Percentiles rank a stretch among this genome's conserved stretches.
Conservation (phyloP, 1,140 invertebrate species). For the Anastrepha obliqua region DNA sequence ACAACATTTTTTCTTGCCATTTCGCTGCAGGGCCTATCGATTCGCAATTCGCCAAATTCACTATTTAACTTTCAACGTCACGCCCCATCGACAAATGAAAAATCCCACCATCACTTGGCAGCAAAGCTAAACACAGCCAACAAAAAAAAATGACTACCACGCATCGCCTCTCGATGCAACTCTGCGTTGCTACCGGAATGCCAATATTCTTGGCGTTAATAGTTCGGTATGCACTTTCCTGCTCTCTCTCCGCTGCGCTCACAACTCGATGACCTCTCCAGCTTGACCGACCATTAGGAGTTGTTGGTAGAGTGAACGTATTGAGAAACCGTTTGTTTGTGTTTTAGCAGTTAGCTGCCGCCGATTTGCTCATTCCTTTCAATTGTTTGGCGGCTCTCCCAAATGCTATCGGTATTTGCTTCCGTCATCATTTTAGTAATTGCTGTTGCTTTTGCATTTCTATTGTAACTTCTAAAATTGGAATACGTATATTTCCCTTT, state of each 20-base stretch:
- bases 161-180: background rate
- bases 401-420: slow-evolving; percentile 4
- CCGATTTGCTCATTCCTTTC: background rate
- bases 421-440: slow-evolving; percentile 23
- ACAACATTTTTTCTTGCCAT: background rate
- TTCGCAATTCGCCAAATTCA: slow-evolving; percentile 18
- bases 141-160: background rate
- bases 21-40: background rate
- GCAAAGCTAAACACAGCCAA: background rate
- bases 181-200: background rate
- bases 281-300: background rate
- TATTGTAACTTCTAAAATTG: background rate
- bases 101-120: background rate
- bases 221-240: background rate
- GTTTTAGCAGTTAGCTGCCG: background rate
- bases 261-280: background rate
- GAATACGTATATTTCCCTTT: background rate
- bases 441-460: background rate
- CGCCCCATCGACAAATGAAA: slow-evolving; percentile 32
- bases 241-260: background rate
- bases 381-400: background rate
- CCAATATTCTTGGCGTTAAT: background rate
- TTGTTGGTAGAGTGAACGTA: background rate
- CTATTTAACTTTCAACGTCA: background rate
- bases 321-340: background rate